Conservation (phyloP, 1,140 invertebrate species). For the Microplitis mediator region DNA sequence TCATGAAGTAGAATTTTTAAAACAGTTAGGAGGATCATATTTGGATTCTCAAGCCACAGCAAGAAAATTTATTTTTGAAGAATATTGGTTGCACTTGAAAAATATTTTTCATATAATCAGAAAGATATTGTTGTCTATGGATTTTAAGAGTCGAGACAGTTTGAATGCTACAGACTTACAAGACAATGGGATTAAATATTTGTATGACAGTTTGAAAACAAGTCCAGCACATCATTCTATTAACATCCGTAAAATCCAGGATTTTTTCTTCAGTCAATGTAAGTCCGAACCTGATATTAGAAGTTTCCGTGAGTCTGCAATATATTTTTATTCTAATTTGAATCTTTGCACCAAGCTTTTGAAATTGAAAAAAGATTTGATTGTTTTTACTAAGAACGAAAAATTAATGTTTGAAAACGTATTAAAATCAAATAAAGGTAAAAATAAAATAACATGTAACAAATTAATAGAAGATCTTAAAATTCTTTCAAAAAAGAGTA, state of each 20-base stretch:
- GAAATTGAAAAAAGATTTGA: not conserved
- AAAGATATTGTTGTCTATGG: slow-evolving; percentile 47
- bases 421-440: not conserved
- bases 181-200: too few relatives aligned
- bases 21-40: slow-evolving; percentile 28
- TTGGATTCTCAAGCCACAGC: slow-evolving; percentile 34
- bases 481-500: too few relatives aligned
- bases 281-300: slow-evolving; percentile 42
- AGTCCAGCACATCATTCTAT: too few relatives aligned
- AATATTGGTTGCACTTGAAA: slow-evolving; percentile 41
- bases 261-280: not conserved
- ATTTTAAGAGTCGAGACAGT: slow-evolving; percentile 47
- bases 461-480: too few relatives aligned
- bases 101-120: slow-evolving; percentile 49
- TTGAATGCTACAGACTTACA: not conserved
- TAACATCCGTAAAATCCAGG: too few relatives aligned
- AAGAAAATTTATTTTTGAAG: slow-evolving; percentile 32
- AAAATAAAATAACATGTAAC: too few relatives aligned
- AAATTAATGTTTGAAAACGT: not conserved
- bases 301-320: slow-evolving; percentile 41
- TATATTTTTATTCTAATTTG: slow-evolving; percentile 15
- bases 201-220: too few relatives aligned
- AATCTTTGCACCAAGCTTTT: not conserved
- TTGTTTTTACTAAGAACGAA: not conserved
- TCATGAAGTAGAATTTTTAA: slow-evolving; percentile 46